phyloP scores from a whole-genome alignment of 2,888 invertebrate species.

The Malacosoma neustria region DNA sequence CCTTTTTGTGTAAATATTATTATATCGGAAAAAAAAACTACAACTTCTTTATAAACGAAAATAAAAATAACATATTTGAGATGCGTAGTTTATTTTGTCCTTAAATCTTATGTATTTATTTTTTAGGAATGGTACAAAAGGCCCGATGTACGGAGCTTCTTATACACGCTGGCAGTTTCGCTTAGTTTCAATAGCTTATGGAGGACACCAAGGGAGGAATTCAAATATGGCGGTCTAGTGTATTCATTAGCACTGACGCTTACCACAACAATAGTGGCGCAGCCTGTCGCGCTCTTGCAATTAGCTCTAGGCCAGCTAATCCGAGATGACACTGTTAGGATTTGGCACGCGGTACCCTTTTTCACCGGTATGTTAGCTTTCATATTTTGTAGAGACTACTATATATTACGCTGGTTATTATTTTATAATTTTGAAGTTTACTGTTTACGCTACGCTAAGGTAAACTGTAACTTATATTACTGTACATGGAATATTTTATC shows the following conservation, averaged over 20 bases:
- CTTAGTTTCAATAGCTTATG: slow-evolving; percentile 73
- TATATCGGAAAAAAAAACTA: no score
- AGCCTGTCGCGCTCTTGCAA: slow-evolving; percentile 76
- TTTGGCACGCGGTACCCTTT: slow-evolving; percentile 79
- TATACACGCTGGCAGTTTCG: slow-evolving; percentile 72
- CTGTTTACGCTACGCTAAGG: no score
- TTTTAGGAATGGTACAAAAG: slow-evolving; percentile 35
- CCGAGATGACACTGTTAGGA: slow-evolving; percentile 77
- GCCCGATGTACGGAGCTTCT: slow-evolving; percentile 36
- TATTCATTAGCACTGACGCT: slow-evolving; percentile 68
- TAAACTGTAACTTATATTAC: no score
- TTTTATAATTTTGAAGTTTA: no score
- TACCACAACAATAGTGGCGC: slow-evolving; percentile 61
- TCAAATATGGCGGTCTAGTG: slow-evolving; percentile 59
- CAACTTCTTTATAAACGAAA: no score
- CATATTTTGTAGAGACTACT: no score
- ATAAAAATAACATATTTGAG: no score
- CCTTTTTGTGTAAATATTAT: no score
- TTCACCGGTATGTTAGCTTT: slow-evolving; percentile 81
- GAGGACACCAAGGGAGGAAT: slow-evolving; percentile 74
- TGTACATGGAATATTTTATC: no score
- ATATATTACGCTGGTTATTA: no score
- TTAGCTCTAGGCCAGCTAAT: slow-evolving; percentile 78
- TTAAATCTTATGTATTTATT: not conserved
- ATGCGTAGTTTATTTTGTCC: no score